A percentile compares a stretch with the other conserved stretches of the same genome.
Conservation (phyloP, 2,113 vertebrate genomes). For the Microtus richardsoni region DNA sequence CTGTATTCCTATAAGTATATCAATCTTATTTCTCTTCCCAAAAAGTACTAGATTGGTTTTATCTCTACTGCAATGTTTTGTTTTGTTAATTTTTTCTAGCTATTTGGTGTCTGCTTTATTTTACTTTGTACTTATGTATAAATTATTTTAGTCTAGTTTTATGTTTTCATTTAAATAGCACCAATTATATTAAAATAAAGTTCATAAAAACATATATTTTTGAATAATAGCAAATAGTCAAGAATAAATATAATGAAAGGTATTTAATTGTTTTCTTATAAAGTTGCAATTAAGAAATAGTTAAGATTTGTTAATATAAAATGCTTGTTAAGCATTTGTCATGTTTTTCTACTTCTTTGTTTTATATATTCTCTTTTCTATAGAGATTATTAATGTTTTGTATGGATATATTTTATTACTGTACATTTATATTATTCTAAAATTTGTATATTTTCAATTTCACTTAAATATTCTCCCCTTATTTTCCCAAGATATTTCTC, state of each 20-base stretch:
- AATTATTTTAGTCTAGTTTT: neutral
- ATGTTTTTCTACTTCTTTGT: neutral
- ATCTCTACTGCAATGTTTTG: neutral
- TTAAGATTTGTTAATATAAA: neutral
- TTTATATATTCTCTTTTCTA: neutral
- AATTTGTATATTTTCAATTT: neutral
- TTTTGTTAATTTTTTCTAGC: neutral
- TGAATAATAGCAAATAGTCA: neutral
- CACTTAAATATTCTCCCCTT: neutral
- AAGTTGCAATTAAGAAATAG: constrained; percentile 19
- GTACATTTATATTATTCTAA: neutral
- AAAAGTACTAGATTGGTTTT: neutral
- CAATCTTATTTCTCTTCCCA: neutral
- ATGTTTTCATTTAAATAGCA: neutral
- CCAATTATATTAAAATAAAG: neutral
- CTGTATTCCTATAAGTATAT: neutral
- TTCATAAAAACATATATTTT: neutral
- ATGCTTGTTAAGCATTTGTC: neutral
- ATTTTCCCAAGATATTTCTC: neutral
- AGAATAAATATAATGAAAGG: neutral
- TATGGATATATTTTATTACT: neutral
- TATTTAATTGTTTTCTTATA: neutral
- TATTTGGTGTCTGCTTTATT: neutral
- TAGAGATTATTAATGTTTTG: neutral
- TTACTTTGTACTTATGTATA: constrained; percentile 4